Evolutionary conservation across 2,113 vertebrate species (phyloP), one percentile per base, ranked within the genome.

Genomic region (Ivindomyrus marchei): DNA sequence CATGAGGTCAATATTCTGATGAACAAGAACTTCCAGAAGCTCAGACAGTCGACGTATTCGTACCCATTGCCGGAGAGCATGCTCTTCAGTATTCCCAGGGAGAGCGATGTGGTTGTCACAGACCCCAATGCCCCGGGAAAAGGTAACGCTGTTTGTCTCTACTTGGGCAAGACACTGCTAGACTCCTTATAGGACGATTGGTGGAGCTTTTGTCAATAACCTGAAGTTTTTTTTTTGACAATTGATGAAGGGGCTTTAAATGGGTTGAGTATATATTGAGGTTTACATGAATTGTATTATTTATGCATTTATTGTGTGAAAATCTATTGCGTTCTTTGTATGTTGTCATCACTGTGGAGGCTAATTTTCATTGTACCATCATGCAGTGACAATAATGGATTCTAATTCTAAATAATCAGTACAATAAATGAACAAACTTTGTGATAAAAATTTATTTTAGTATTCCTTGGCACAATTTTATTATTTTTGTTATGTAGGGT

Each of bases 1-100:
- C 97, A 95, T 92, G 97, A 98, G 95, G 94, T 98, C 92, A 96
- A 97, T 91, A 95, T 99, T 92, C 94, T 98, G 91, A 94, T 98
- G 91, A 98, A 96, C 91, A 94, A 94, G 90, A 96, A 97, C 70
- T 94, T 94, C 90, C 94, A 95, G 93, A 94, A 97, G 90, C 94
- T 98, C 39, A 95, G 96, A 86, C 97, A 96, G 92, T 97, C 97
- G 6, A 97, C 94, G 90, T 97, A 96, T 92, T 95, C 94, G 0
- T 96, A 97, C 74, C 97, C 97, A 87, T 95, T 97, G 90, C 95
- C 97, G 87, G 95, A 97, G 93, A 98, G 97, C 89, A 97, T 97
- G 94, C 95, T 99, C 62, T 97, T 96, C 92, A 96, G 96, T 90
- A 93, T 97, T 85, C 97, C 98, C 21, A 93, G 95, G 88, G 96